Evolutionary conservation across 2,888 invertebrate species (phyloP).

Genomic region (Euzophera pinguis): DNA sequence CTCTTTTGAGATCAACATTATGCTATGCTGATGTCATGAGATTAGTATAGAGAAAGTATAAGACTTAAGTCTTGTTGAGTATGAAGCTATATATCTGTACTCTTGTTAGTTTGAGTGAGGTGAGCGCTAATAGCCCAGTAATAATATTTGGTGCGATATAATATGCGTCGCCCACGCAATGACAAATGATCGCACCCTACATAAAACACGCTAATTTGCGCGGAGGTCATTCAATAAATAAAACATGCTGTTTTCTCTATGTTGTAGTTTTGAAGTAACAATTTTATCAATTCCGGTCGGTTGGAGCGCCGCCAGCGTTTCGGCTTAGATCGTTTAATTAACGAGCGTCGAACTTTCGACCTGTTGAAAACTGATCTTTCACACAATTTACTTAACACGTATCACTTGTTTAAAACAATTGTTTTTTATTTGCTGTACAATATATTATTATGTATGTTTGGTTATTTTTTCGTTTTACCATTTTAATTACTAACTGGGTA

Average conservation of each 20-base stretch:
- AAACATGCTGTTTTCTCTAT: conserved; percentile 49
- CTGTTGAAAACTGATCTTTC: conserved; percentile 74
- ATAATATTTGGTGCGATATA: conserved; percentile 30
- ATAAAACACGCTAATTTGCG: conserved; percentile 53
- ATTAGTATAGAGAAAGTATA: too few species aligned
- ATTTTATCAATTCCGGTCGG: conserved; percentile 65
- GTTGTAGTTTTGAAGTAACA: conserved; percentile 54
- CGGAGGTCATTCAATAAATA: conserved; percentile 42
- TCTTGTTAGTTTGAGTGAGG: conserved; percentile 20
- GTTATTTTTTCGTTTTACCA: neutral
- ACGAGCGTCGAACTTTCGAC: conserved; percentile 76
- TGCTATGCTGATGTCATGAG: too few species aligned
- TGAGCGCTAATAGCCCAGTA: conserved; percentile 43
- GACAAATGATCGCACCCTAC: conserved; percentile 46
- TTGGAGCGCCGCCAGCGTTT: conserved; percentile 64
- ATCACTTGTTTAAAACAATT: conserved; percentile 44
- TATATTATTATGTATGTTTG: too few species aligned
- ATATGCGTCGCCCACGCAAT: conserved; percentile 41
- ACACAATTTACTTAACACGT: conserved; percentile 59
- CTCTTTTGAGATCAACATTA: too few species aligned
- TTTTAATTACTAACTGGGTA: too few species aligned
- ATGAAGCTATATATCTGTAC: neutral
- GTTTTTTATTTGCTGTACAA: conserved; percentile 25
- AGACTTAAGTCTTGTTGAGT: too few species aligned
- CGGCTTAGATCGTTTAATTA: conserved; percentile 76